phyloP scores from a whole-genome alignment of 2,113 vertebrate species.

The Galeopterus variegatus region DNA sequence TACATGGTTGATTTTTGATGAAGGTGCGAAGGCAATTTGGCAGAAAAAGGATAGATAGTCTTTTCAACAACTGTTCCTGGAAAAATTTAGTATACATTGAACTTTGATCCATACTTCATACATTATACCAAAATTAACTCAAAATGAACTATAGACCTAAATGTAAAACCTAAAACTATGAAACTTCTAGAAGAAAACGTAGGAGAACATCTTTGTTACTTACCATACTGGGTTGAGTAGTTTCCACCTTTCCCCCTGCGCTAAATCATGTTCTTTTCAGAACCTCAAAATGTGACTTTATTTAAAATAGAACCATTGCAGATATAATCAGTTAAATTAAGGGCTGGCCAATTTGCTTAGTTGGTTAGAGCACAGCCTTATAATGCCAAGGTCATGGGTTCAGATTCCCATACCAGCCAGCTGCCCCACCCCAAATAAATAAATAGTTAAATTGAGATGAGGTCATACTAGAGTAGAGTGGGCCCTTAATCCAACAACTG shows the following conservation, averaged over 20 bases:
- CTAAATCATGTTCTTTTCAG: background rate
- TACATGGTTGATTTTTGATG: background rate
- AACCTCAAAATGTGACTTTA: background rate
- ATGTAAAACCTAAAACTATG: background rate
- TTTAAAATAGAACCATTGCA: background rate
- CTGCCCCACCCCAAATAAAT: background rate
- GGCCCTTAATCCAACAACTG: background rate
- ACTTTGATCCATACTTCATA: background rate
- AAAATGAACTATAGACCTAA: background rate
- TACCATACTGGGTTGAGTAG: background rate
- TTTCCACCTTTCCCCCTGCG: too few species aligned
- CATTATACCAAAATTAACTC: background rate
- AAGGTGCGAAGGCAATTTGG: background rate
- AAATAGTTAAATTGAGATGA: background rate
- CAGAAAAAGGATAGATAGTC: background rate
- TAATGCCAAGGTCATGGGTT: too few species aligned
- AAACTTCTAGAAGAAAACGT: background rate
- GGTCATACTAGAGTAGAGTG: background rate
- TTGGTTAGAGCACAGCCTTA: too few species aligned
- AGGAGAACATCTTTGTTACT: background rate
- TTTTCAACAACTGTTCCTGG: background rate
- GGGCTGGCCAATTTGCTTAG: too few species aligned
- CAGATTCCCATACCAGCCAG: too few species aligned
- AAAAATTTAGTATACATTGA: background rate
- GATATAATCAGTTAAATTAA: background rate